Conservation (phyloP, 2,888 invertebrate genomes). For the Asteroscopus sphinx region DNA sequence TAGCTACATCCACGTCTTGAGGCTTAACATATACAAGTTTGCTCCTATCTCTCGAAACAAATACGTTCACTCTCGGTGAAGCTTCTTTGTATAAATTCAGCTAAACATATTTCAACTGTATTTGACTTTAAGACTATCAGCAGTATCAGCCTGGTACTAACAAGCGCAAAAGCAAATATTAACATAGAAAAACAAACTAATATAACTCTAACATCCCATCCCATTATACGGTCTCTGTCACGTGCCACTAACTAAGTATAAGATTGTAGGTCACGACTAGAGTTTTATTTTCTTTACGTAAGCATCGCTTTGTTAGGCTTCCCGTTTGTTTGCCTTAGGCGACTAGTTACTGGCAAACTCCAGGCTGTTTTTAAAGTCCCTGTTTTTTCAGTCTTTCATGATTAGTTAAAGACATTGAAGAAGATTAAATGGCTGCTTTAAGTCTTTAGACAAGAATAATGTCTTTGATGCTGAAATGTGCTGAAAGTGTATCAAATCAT, state of each 20-base stretch:
- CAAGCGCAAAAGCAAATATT: too few species aligned
- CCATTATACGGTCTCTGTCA: not conserved
- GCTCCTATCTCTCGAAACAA: too few species aligned
- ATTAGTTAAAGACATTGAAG: slow-evolving; percentile 13
- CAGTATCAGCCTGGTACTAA: too few species aligned
- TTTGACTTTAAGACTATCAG: too few species aligned
- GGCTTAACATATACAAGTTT: too few species aligned
- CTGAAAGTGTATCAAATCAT: too few species aligned
- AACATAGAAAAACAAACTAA: not conserved
- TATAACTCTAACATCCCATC: not conserved
- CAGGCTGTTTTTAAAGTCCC: slow-evolving; percentile 13
- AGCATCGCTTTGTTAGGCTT: slow-evolving; percentile 59
- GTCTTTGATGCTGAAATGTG: too few species aligned
- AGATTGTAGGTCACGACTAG: slow-evolving; percentile 51
- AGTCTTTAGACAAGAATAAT: not conserved
- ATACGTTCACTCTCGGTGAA: too few species aligned
- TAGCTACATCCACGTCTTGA: too few species aligned
- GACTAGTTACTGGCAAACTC: slow-evolving; percentile 35
- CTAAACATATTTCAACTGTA: too few species aligned
- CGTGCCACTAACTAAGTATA: slow-evolving; percentile 24
- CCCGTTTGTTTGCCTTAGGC: slow-evolving; percentile 47
- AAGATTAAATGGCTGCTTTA: slow-evolving; percentile 6
- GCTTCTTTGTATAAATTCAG: too few species aligned
- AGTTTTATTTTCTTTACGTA: slow-evolving; percentile 49
- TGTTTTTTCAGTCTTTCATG: slow-evolving; percentile 26